phyloP scores from a whole-genome alignment of 2,888 invertebrate species.

The Eubasilissa splendida region DNA sequence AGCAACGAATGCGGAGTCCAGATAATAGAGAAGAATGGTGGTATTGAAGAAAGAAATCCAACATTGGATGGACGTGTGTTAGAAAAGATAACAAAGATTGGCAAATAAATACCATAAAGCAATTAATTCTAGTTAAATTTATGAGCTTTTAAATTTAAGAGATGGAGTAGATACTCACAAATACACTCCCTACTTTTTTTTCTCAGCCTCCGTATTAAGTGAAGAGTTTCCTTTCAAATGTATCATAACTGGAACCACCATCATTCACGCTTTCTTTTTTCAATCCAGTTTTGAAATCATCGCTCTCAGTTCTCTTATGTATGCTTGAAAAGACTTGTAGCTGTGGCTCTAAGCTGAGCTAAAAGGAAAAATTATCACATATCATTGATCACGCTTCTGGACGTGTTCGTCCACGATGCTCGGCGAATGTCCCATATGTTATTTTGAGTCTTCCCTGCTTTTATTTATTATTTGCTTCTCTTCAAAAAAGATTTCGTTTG shows the following conservation, averaged over 20 bases:
- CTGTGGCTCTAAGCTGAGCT: conserved; percentile 24
- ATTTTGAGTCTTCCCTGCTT: conserved; percentile 44
- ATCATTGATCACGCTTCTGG: conserved; percentile 53
- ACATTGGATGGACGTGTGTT: no score
- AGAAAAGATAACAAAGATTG: no score
- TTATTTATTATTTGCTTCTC: conserved; percentile 43
- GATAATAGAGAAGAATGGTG: no score
- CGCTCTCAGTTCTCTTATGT: background rate
- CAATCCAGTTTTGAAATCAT: conserved; percentile 21
- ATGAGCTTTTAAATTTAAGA: no score
- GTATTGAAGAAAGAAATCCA: no score
- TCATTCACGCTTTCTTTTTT: conserved; percentile 13
- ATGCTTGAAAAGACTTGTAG: conserved; percentile 45
- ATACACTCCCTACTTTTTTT: no score
- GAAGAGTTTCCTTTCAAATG: background rate
- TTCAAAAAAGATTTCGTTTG: conserved; percentile 54
- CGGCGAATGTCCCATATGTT: conserved; percentile 43
- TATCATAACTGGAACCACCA: background rate
- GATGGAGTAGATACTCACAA: no score
- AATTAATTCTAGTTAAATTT: no score
- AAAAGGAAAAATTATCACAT: conserved; percentile 55
- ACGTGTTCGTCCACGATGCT: conserved; percentile 34
- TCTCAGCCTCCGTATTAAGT: no score
- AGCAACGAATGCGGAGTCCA: no score
- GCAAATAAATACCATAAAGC: no score